Evolutionary conservation across 2,113 vertebrate genomes (phyloP).

Genomic region (Corythoichthys intestinalis): DNA sequence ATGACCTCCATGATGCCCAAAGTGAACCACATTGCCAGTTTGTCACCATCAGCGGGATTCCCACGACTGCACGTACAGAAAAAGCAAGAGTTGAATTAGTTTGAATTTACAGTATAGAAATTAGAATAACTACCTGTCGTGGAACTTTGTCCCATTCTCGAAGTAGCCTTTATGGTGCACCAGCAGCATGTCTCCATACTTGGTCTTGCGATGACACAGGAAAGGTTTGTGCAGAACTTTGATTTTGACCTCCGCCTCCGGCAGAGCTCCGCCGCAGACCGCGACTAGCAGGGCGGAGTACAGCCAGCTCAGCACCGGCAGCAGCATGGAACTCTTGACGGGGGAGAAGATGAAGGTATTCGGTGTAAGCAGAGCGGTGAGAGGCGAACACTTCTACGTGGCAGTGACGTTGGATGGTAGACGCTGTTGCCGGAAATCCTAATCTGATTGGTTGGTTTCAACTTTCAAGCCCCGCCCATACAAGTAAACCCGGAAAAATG

Average conservation of each 20-base stretch:
- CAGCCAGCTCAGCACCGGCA: conserved; percentile 51
- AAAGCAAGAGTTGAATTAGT: not conserved
- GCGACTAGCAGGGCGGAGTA: conserved; percentile 49
- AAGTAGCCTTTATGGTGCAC: conserved; percentile 84
- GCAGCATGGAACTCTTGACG: conserved; percentile 50
- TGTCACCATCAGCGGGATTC: conserved; percentile 78
- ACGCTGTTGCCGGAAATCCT: conserved; percentile 19
- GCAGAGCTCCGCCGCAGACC: conserved; percentile 75
- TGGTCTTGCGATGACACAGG: conserved; percentile 81
- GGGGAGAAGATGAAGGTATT: not conserved
- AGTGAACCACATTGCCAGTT: conserved; percentile 86
- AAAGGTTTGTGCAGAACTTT: conserved; percentile 86
- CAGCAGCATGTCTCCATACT: conserved; percentile 84
- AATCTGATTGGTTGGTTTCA: conserved; percentile 44
- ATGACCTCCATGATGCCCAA: conserved; percentile 86
- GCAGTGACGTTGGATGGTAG: conserved; percentile 42
- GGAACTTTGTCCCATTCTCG: conserved; percentile 83
- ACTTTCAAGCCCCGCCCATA: conserved; percentile 24
- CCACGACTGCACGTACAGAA: conserved; percentile 69
- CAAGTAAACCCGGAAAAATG: not conserved
- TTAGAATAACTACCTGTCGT: conserved; percentile 75
- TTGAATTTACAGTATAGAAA: too few relatives aligned
- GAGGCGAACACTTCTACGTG: conserved; percentile 47
- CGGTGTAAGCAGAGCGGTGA: not conserved
- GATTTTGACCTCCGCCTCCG: conserved; percentile 80